Evolutionary conservation across 2,888 invertebrate species (phyloP).

Genomic region (Thyatira batis): DNA sequence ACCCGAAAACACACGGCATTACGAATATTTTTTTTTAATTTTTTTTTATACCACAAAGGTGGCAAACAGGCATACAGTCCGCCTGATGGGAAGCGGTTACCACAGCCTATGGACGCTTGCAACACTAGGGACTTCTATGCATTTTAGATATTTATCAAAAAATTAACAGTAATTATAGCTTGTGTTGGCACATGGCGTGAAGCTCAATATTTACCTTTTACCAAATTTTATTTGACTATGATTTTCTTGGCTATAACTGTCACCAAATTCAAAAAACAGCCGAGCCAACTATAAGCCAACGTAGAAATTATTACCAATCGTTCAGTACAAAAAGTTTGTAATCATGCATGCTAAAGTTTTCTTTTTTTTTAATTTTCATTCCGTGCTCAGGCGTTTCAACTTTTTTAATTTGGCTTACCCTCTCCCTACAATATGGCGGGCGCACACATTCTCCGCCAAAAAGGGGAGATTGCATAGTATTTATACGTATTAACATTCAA

Average conservation of each 20-base stretch:
- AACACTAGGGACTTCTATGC: too few relatives aligned
- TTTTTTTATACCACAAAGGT: too few relatives aligned
- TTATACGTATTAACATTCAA: neutral
- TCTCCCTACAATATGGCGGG: slow-evolving; percentile 27
- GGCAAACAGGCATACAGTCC: too few relatives aligned
- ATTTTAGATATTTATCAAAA: too few relatives aligned
- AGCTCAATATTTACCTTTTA: too few relatives aligned
- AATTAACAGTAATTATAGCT: too few relatives aligned
- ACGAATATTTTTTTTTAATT: too few relatives aligned
- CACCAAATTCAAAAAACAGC: neutral
- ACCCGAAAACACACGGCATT: too few relatives aligned
- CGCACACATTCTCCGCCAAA: slow-evolving; percentile 25
- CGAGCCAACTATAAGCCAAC: neutral
- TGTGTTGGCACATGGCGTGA: too few relatives aligned
- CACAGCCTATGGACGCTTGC: too few relatives aligned
- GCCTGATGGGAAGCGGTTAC: too few relatives aligned
- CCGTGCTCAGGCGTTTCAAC: slow-evolving; percentile 51
- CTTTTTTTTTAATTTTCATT: slow-evolving; percentile 48
- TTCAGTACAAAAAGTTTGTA: neutral
- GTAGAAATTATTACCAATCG: slow-evolving; percentile 1
- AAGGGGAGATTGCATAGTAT: slow-evolving; percentile 4
- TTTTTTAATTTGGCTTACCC: slow-evolving; percentile 68
- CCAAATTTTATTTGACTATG: neutral
- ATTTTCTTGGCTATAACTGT: too few relatives aligned
- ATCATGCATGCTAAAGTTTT: slow-evolving; percentile 9